phyloP scores from a whole-genome alignment of 1,140 invertebrate species.

The Ceratoteleas bidentatus region DNA sequence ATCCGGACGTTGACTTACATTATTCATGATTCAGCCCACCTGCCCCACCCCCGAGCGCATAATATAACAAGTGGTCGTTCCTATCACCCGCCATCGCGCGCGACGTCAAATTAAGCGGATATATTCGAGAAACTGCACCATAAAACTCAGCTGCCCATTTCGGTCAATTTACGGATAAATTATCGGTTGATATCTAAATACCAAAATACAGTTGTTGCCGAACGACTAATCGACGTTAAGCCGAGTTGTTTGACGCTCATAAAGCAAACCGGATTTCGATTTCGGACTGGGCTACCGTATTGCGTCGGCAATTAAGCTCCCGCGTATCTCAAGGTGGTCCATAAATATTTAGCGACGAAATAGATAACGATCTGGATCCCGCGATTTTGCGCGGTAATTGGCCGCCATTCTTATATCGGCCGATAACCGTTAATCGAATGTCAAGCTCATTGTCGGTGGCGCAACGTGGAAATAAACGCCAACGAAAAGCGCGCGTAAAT shows the following conservation, averaged over 20 bases:
- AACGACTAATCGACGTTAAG: conserved; percentile 1
- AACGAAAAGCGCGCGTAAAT: conserved; percentile 34
- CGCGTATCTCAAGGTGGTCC: conserved; percentile 30
- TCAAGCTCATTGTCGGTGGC: conserved; percentile 65
- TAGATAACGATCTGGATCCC: conserved; percentile 49
- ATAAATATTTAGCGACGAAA: conserved; percentile 54
- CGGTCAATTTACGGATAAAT: conserved; percentile 27
- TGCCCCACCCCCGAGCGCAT: not conserved
- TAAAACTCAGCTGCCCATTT: conserved; percentile 22
- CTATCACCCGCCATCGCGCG: conserved; percentile 16
- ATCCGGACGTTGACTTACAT: conserved; percentile 10
- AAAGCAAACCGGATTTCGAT: conserved; percentile 31
- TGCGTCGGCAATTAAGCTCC: conserved; percentile 42
- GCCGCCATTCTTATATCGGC: conserved; percentile 51
- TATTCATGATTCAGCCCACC: conserved; percentile 37
- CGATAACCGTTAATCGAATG: conserved; percentile 61
- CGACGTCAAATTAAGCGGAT: conserved; percentile 42
- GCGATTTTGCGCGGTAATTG: conserved; percentile 37
- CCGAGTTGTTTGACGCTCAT: conserved; percentile 10
- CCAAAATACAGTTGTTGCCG: conserved; percentile 38
- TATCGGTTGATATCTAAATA: conserved; percentile 42
- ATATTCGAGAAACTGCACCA: conserved; percentile 19
- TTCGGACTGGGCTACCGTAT: conserved; percentile 15
- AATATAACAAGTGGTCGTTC: conserved; percentile 18
- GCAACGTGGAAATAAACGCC: conserved; percentile 26